phyloP scores from a whole-genome alignment of 2,888 invertebrate species.

The Eupithecia dodoneata region DNA sequence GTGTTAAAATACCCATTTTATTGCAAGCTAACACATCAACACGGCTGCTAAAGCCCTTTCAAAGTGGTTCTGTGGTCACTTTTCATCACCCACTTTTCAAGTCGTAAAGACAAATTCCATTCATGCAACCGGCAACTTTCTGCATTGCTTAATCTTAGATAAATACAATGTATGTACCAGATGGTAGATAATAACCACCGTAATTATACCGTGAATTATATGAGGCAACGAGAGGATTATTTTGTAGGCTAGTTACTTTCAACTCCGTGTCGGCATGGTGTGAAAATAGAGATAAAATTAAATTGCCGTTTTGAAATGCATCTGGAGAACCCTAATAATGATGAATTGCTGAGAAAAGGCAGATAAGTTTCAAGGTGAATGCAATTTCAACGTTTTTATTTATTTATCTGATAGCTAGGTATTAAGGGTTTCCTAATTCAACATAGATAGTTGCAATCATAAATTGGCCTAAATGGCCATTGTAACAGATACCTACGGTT shows the following conservation, averaged over 20 bases:
- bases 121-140: constrained; percentile 32
- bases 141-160: constrained; percentile 41
- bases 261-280: constrained; percentile 31
- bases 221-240: constrained; percentile 41
- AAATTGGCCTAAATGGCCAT: neutral
- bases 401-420: neutral
- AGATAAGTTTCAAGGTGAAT: constrained; percentile 7
- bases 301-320: constrained; percentile 14
- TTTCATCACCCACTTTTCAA: constrained; percentile 8
- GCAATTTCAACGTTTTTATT: neutral
- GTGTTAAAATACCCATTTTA: neutral
- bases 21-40: neutral
- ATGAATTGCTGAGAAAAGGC: constrained; percentile 10
- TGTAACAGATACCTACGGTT: too few relatives aligned
- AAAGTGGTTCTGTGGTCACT: neutral
- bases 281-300: constrained; percentile 36
- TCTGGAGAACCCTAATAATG: constrained; percentile 24
- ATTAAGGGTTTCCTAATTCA: neutral
- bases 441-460: neutral
- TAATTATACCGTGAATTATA: constrained; percentile 42
- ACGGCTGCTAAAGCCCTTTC: neutral
- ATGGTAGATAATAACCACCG: constrained; percentile 34
- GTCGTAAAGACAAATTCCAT: constrained; percentile 13
- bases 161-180: constrained; percentile 40
- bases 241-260: constrained; percentile 46